Evolutionary conservation across 2,888 invertebrate species (phyloP).

Genomic region (Microctonus brassicae): DNA sequence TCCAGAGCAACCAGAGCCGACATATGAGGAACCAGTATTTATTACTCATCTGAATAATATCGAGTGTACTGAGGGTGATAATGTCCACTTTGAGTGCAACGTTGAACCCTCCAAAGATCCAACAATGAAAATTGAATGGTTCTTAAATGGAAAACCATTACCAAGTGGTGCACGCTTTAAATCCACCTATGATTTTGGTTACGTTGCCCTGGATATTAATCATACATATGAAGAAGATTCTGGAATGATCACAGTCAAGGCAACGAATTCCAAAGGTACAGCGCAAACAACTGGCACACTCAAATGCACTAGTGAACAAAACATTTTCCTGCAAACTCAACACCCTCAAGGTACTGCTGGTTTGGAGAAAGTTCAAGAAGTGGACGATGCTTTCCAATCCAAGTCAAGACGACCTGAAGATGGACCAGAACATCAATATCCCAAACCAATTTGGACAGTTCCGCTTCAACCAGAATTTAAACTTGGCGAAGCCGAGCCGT

Average conservation of each 20-base stretch:
- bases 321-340: conserved; percentile 89
- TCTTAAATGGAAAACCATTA: conserved; percentile 91
- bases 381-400: conserved; percentile 84
- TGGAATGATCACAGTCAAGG: conserved; percentile 91
- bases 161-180: conserved; percentile 91
- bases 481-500: conserved; percentile 84
- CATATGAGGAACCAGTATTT: conserved; percentile 88
- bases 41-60: conserved; percentile 93
- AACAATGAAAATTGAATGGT: conserved; percentile 94
- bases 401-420: conserved; percentile 79
- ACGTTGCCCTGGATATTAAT: conserved; percentile 89
- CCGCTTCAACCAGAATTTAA: conserved; percentile 86
- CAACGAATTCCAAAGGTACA: conserved; percentile 88
- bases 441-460: conserved; percentile 88
- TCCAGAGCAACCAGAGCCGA: conserved; percentile 81
- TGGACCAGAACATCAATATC: conserved; percentile 82
- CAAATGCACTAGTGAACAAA: conserved; percentile 84
- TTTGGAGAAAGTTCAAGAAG: conserved; percentile 88
- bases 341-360: conserved; percentile 95
- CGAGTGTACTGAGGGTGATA: conserved; percentile 88
- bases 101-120: conserved; percentile 94
- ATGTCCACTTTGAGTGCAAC: conserved; percentile 90
- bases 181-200: conserved; percentile 96
- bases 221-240: conserved; percentile 93
- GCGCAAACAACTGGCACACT: conserved; percentile 92